These are phyloP conservation scores for Scaptomyza parva DNA, from an alignment of 2,888 invertebrate species.

Conservation along the genomic window DNA sequence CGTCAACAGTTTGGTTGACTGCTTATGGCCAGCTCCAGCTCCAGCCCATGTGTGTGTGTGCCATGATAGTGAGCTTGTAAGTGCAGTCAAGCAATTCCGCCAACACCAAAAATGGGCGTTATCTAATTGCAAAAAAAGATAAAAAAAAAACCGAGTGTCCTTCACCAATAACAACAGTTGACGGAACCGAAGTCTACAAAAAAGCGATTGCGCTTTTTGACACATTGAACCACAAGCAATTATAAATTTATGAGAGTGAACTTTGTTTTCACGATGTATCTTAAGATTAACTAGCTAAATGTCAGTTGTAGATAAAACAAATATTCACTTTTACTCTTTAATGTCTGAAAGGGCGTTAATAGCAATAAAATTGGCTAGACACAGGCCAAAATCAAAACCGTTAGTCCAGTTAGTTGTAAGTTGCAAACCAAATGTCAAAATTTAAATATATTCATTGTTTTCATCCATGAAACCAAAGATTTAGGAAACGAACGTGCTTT, in stretches of 20 bases:
- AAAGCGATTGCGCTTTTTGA: slow-evolving; percentile 14
- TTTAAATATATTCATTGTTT: slow-evolving; percentile 2
- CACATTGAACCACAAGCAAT: slow-evolving; percentile 2
- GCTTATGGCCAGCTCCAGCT: slow-evolving; percentile 25
- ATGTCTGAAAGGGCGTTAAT: slow-evolving; percentile 36
- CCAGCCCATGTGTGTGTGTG: too few species aligned
- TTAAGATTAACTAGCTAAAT: background rate
- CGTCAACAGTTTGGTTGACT: slow-evolving; percentile 26
- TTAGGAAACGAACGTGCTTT: slow-evolving; percentile 56
- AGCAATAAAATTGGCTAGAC: slow-evolving; percentile 58
- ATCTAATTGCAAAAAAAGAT: slow-evolving; percentile 3
- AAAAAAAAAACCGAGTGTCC: slow-evolving; percentile 27
- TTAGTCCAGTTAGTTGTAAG: slow-evolving; percentile 18
- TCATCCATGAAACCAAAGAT: slow-evolving; percentile 49
- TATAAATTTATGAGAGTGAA: slow-evolving; percentile 14
- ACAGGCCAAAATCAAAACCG: slow-evolving; percentile 64
- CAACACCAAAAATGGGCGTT: slow-evolving; percentile 15
- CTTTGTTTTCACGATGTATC: slow-evolving; percentile 5
- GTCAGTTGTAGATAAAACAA: too few species aligned
- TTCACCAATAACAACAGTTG: slow-evolving; percentile 21
- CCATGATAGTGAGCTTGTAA: slow-evolving; percentile 82
- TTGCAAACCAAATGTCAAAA: slow-evolving; percentile 6
- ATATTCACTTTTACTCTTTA: background rate
- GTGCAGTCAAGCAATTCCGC: slow-evolving; percentile 53
- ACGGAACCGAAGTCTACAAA: slow-evolving; percentile 21